phyloP scores from a whole-genome alignment of 2,888 invertebrate genomes.

The Adela reaumurella region DNA sequence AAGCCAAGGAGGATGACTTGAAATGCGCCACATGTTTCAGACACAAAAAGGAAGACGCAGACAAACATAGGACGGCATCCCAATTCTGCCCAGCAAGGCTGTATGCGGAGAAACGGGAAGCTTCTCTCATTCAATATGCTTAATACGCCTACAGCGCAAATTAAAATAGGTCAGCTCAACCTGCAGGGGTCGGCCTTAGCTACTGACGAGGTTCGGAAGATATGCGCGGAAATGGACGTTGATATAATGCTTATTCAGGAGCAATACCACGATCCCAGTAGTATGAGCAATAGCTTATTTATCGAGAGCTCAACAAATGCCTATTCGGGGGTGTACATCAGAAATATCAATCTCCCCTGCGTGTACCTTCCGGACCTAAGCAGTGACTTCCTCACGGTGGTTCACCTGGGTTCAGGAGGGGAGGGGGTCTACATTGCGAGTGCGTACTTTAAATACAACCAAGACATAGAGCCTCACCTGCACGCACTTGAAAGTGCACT shows the following conservation, averaged over 20 bases:
- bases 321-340: background rate
- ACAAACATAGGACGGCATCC: conserved; percentile 6
- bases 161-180: background rate
- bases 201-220: background rate
- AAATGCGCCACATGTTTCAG: conserved; percentile 16
- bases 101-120: conserved; percentile 9
- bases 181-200: background rate
- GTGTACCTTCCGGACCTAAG: background rate
- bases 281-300: too few species aligned
- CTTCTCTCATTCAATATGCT: conserved; percentile 7
- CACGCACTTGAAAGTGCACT: background rate
- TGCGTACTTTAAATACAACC: background rate
- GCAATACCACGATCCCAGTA: background rate
- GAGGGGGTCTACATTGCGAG: background rate
- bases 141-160: background rate
- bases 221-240: background rate
- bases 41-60: conserved; percentile 5
- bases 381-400: background rate
- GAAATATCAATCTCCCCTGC: too few species aligned
- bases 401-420: background rate
- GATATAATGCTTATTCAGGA: background rate
- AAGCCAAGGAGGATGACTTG: rapidly evolving
- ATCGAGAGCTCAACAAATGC: too few species aligned
- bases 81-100: conserved; percentile 11
- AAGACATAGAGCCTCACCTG: background rate